Conservation (phyloP, 53 echinoderm and acorn worm species). For the Zoroaster sp. region DNA sequence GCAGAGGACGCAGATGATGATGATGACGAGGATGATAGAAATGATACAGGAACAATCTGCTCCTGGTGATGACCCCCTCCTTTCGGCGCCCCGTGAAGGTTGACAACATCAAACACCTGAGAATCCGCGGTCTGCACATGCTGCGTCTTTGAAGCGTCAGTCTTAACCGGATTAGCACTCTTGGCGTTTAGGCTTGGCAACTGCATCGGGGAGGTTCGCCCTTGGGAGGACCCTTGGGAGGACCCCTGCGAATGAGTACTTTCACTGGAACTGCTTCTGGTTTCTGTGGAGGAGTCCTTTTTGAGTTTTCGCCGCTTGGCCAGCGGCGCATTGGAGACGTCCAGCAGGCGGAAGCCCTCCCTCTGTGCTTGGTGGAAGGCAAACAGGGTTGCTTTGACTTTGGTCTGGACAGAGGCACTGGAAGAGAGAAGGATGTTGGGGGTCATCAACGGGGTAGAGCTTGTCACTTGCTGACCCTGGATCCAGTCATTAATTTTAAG, state of each 20-base stretch:
- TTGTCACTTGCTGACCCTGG: constrained; percentile 79
- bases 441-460: constrained; percentile 97
- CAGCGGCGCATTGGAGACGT: constrained; percentile 94
- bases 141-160: neutral
- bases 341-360: constrained; percentile 91
- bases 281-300: constrained; percentile 95
- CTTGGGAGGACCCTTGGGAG: constrained; percentile 49
- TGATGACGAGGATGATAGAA: neutral
- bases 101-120: neutral
- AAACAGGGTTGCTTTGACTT: constrained; percentile 92
- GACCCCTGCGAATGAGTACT: constrained; percentile 86
- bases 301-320: constrained; percentile 96
- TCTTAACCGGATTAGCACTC: neutral
- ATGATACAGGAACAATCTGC: neutral
- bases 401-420: constrained; percentile 74
- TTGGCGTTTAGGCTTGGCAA: constrained; percentile 3
- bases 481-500: constrained; percentile 92
- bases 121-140: neutral
- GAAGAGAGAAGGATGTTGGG: constrained; percentile 82
- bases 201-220: constrained; percentile 41
- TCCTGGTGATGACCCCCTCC: neutral
- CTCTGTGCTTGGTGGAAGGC: constrained; percentile 93
- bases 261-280: constrained; percentile 97
- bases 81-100: neutral
- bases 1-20: neutral